Percentiles rank a stretch among this genome's conserved stretches.
phyloP scores from a whole-genome alignment of 2,888 invertebrate genomes.

The Tanypteryx hageni region DNA sequence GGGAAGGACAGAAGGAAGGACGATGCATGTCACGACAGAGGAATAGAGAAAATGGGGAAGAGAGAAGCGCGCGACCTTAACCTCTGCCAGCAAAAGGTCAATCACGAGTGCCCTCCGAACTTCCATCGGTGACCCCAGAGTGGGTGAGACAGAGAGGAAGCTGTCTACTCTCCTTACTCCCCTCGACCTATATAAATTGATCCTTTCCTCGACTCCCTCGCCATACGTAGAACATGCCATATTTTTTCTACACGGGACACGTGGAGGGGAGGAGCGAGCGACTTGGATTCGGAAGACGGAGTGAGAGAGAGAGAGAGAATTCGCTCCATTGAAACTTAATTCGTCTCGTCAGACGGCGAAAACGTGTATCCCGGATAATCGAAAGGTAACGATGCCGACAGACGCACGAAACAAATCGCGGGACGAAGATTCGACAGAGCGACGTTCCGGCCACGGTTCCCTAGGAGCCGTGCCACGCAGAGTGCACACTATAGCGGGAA shows the following conservation, averaged over 20 bases:
- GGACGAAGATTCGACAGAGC: too few species aligned
- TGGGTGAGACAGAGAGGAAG: neutral
- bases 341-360: too few species aligned
- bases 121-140: neutral
- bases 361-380: too few species aligned
- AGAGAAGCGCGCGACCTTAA: neutral
- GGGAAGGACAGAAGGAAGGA: neutral
- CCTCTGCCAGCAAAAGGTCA: neutral
- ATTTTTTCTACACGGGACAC: neutral
- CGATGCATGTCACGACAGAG: neutral
- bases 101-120: constrained; percentile 1
- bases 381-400: too few species aligned
- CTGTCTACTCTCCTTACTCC: neutral
- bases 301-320: neutral
- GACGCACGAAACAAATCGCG: too few species aligned
- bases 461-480: too few species aligned
- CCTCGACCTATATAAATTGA: constrained; percentile 33
- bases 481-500: too few species aligned
- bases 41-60: neutral
- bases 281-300: neutral
- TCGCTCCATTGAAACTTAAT: neutral
- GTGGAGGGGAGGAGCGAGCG: neutral
- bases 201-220: neutral
- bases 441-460: too few species aligned
- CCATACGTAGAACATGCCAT: neutral